Percentiles rank a stretch among this genome's conserved stretches.
These are phyloP conservation scores for Stenurella melanura DNA, from an alignment of 2,888 invertebrate species.

Conservation along the genomic window DNA sequence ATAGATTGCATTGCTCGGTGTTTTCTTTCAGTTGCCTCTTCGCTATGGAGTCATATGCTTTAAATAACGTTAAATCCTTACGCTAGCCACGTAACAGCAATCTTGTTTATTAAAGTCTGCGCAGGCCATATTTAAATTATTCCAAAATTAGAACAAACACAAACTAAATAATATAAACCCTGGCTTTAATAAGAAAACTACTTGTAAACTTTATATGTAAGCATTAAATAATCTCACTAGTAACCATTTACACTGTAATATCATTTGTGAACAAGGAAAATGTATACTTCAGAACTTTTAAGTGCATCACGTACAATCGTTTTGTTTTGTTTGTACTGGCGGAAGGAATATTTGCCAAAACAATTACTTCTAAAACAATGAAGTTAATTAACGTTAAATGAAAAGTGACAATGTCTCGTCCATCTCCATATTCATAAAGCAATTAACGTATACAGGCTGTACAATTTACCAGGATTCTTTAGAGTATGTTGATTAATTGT, in stretches of 20 bases:
- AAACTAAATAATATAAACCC: conserved; percentile 14
- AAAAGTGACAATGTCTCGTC: too few relatives aligned
- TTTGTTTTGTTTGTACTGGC: not conserved
- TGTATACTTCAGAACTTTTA: conserved; percentile 9
- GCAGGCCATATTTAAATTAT: not conserved
- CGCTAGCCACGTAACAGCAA: too few relatives aligned
- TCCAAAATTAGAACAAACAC: conserved; percentile 11
- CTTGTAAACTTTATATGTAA: conserved; percentile 5
- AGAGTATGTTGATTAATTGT: too few relatives aligned
- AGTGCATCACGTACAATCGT: conserved; percentile 4
- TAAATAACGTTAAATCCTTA: too few relatives aligned
- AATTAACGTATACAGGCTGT: too few relatives aligned
- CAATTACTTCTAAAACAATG: not conserved
- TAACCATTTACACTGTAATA: conserved; percentile 24
- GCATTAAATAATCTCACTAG: conserved; percentile 2
- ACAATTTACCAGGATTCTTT: too few relatives aligned
- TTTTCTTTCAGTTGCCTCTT: not conserved
- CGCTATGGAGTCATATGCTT: not conserved
- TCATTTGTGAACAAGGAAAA: not conserved
- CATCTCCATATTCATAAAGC: too few relatives aligned
- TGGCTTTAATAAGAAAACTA: not conserved
- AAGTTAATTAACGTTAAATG: not conserved
- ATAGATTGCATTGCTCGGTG: not conserved
- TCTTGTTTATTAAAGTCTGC: not conserved
- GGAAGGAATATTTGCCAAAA: not conserved